These are phyloP conservation scores for Leptonema lineaticorne DNA, from an alignment of 1,140 invertebrate genomes.

Conservation along the genomic window DNA sequence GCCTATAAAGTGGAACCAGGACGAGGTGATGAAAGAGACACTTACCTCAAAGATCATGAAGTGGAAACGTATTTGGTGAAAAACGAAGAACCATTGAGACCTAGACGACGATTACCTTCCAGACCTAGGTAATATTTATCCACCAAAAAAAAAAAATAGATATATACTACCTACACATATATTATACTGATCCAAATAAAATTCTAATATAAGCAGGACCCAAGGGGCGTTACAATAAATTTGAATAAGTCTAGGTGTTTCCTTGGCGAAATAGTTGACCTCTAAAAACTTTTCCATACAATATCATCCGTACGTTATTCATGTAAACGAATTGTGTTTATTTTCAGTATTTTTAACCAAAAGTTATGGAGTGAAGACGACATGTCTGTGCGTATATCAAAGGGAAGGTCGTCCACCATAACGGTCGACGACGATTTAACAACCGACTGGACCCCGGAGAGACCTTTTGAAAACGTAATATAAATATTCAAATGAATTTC, in stretches of 20 bases:
- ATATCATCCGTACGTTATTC: no score
- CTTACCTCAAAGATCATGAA: slow-evolving; percentile 82
- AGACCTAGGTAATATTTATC: slow-evolving; percentile 49
- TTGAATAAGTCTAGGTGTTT: slow-evolving; percentile 1
- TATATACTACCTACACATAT: no score
- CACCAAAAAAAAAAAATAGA: no score
- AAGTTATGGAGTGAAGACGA: slow-evolving; percentile 61
- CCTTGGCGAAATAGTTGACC: neutral
- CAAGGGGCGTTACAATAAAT: neutral
- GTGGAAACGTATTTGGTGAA: slow-evolving; percentile 94
- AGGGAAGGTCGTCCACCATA: slow-evolving; percentile 48
- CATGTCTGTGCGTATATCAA: slow-evolving; percentile 47
- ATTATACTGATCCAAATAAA: no score
- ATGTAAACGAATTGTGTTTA: neutral
- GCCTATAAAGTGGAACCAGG: slow-evolving; percentile 93
- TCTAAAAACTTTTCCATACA: no score
- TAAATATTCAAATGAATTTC: neutral
- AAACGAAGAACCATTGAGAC: slow-evolving; percentile 71
- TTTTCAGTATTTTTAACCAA: slow-evolving; percentile 49
- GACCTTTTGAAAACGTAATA: slow-evolving; percentile 86
- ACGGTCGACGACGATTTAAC: slow-evolving; percentile 74
- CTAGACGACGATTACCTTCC: slow-evolving; percentile 56
- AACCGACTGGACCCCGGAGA: slow-evolving; percentile 86
- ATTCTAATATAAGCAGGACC: neutral
- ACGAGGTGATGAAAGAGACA: slow-evolving; percentile 79